Evolutionary conservation across 2,113 vertebrate genomes (phyloP), one percentile per base, ranked within the genome.

Genomic region (Notothenia rossii): DNA sequence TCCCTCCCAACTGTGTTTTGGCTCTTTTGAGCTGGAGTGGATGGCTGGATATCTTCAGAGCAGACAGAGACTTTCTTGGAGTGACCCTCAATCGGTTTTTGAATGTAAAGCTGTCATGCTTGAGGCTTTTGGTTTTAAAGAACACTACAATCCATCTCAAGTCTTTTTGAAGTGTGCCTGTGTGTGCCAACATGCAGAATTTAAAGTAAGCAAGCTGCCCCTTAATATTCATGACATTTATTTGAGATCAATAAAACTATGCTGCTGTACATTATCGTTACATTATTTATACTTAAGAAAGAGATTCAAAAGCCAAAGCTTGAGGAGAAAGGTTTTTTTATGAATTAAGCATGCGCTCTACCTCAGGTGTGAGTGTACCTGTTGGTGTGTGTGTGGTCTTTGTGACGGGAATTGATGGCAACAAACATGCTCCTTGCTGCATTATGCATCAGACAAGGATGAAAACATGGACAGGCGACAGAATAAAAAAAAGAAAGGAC

Each of bases 341-440:
- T 89, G 91, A 92, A 91, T 90, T 85, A 88, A 77, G 84, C 75
- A 91, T 88, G 80, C 5, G 56, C 56, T 68, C 86, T 77, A 83
- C 71, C 43, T 86, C 29, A 60, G 66, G 76, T 88, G 74, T 83
- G 75, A 53, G 63, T 77, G 45, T 71, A 29, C 29, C 29, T 29
- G 29, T 29, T 0, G 29, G 43, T 87, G 73, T 51, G 62, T 81
- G 65, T 66, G 62, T 65, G 69, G 65, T 70, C 40, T 83, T 50
- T 1, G 9, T 76, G 79, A 82, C 80, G 85, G 0, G 49, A 53
- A 61, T 56, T 84, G 22, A 58, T 69, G 77, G 75, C 75, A 77
- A 66, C 60, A 83, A 74, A 77, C 63, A 77, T 73, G 76, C 56
- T 88, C 68, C 25, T 29, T 25, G 67, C 70, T 92, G 89, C 83